These are phyloP conservation scores for Prionchulus punctatus DNA, from an alignment of 2,888 invertebrate genomes.

Conservation along the genomic window DNA sequence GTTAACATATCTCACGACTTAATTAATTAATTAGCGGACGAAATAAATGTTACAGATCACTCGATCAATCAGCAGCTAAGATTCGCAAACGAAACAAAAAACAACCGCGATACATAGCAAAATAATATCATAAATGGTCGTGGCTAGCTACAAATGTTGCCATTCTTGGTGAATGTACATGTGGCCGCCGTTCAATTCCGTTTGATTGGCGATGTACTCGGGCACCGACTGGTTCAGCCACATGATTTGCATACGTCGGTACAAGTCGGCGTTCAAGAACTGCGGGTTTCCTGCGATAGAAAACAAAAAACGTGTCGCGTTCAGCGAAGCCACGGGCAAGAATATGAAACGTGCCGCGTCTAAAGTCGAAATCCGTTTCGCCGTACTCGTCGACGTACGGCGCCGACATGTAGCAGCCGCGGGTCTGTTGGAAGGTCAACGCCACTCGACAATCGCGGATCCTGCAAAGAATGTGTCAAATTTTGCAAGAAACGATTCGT, in stretches of 20 bases:
- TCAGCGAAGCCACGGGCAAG: not conserved
- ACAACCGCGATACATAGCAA: too few species aligned
- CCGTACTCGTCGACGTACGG: conserved; percentile 95
- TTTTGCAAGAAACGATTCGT: too few species aligned
- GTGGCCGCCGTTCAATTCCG: not conserved
- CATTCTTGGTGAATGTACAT: not conserved
- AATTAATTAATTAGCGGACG: too few species aligned
- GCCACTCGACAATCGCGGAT: conserved; percentile 90
- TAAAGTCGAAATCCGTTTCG: conserved; percentile 85
- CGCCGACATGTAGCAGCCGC: conserved; percentile 68
- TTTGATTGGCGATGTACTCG: conserved; percentile 51
- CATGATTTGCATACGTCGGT: conserved; percentile 61
- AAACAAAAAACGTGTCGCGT: conserved; percentile 6
- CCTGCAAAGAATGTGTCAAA: conserved; percentile 24
- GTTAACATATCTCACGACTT: too few species aligned
- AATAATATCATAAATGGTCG: too few species aligned
- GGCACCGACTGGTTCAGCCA: conserved; percentile 84
- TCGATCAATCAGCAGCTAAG: too few species aligned
- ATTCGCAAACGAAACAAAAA: too few species aligned
- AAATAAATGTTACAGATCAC: too few species aligned
- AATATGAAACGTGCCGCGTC: conserved; percentile 22
- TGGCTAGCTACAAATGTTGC: conserved; percentile 8
- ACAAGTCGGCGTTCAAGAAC: conserved; percentile 63
- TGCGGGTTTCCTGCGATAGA: conserved; percentile 93
- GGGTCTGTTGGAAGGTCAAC: conserved; percentile 55